phyloP scores from a whole-genome alignment of 1,140 invertebrate genomes.

The Orchesella cincta region DNA sequence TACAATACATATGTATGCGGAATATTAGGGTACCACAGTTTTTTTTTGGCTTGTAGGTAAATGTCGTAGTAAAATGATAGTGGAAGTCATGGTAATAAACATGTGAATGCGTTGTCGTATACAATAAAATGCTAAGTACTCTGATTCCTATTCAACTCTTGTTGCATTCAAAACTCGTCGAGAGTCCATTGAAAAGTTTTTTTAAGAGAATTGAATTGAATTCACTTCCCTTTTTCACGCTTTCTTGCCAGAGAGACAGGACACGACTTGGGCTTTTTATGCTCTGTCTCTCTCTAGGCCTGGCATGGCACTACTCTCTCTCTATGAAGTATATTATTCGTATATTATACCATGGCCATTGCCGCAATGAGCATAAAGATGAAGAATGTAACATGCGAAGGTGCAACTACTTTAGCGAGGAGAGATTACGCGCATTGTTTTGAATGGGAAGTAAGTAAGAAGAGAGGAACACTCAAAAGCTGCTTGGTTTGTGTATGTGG shows the following conservation, averaged over 20 bases:
- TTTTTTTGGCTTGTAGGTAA: too few relatives aligned
- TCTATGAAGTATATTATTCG: not conserved
- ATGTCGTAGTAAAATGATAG: too few relatives aligned
- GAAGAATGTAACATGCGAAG: not conserved
- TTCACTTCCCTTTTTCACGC: conserved; percentile 22
- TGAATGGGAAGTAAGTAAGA: not conserved
- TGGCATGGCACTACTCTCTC: not conserved
- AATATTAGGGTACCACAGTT: too few relatives aligned
- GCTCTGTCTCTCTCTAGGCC: not conserved
- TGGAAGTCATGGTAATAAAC: too few relatives aligned
- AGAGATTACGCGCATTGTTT: not conserved
- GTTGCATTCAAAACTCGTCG: too few relatives aligned
- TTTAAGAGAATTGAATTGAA: conserved; percentile 5
- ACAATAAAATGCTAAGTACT: too few relatives aligned
- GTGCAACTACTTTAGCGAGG: not conserved
- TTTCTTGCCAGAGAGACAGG: not conserved
- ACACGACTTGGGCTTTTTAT: not conserved
- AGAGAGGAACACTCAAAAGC: not conserved
- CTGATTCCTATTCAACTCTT: too few relatives aligned
- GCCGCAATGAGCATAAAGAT: too few relatives aligned
- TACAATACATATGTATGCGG: too few relatives aligned
- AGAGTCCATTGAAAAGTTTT: too few relatives aligned
- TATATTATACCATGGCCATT: not conserved
- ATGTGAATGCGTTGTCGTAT: too few relatives aligned
- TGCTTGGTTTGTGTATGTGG: not conserved